A percentile compares a stretch with the other conserved stretches of the same genome.
phyloP scores from a whole-genome alignment of 2,113 vertebrate genomes.

The Vulpes vulpes region DNA sequence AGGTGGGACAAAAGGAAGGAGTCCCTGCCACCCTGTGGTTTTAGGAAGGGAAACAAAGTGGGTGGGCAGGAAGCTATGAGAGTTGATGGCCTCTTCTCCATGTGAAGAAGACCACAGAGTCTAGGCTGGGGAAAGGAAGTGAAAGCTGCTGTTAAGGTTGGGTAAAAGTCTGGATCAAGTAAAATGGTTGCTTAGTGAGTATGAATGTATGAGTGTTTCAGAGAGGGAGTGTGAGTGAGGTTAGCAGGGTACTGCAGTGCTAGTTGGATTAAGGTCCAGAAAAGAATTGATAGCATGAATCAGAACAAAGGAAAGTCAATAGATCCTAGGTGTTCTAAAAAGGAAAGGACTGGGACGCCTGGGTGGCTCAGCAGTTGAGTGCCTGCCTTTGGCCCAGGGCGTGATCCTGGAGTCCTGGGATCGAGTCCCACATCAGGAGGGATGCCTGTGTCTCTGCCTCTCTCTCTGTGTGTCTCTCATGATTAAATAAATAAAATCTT shows the following conservation, averaged over 20 bases:
- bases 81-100: neutral
- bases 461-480: too few relatives aligned
- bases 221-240: neutral
- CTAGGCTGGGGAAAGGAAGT: neutral
- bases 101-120: neutral
- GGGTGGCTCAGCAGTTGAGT: too few relatives aligned
- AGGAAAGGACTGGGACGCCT: neutral
- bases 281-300: neutral
- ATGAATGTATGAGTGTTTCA: neutral
- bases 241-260: neutral
- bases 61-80: neutral
- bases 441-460: too few relatives aligned
- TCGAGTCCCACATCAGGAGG: too few relatives aligned
- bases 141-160: neutral
- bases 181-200: neutral
- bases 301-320: slow-evolving; percentile 5
- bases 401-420: too few relatives aligned
- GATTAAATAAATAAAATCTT: too few relatives aligned
- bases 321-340: neutral
- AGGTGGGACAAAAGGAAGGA: neutral
- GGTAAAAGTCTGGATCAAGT: neutral
- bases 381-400: too few relatives aligned
- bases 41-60: neutral
- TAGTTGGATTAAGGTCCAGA: neutral
- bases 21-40: neutral